Base-by-base conservation (phyloP, 2,113 vertebrate species). In the Pogonocichla stellata region DNA sequence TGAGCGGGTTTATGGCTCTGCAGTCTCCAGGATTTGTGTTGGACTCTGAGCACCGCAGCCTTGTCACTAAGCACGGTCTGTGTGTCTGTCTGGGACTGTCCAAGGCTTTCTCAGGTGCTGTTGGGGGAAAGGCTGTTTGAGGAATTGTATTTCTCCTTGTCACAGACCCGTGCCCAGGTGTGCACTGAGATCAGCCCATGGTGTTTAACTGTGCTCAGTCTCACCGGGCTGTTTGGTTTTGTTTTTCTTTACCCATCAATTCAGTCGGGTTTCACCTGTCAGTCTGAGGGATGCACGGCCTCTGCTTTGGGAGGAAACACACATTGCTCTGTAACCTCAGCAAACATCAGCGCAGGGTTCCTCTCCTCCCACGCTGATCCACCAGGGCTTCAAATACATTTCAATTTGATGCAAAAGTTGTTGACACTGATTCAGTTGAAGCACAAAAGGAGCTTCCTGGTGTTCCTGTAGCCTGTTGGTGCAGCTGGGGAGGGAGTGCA, bases 1-100 rank as follows among this genome's bases (percentile, higher is more conserved):
- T 19, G 42, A 18, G 17, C 4, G 16, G 6, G 0, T 43, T 14
- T 5, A 0, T 11, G 58, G 6, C 8, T 2, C 60, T 4, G 43
- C 33, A 3, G 36, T 3, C 36, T 15, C 12, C 45, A 6, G 22
- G 33, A 10, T 14, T 31, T 40, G 51, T 67, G 43, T 2, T 48
- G 65, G 33, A 6, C 29, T n/a, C 34, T 7, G 2, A 29, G 66
- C 71, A 11, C 15, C 25, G 2, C 3, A 1, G 0, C 10, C 29
- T 20, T 23, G 34, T 14, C 10, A 2, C 17, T 22, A 0, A 26
- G 6, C 36, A 0, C 38, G 45, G 38, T 19, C 47, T 10, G 45
- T 33, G 54, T 19, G 62, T 16, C 38, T 28, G 72, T 8, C 66
- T 67, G 31, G 42, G 23, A 2, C 40, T 65, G 53, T 14, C 29